Evolutionary conservation across 2,888 invertebrate species (phyloP).

Genomic region (Julus scanicus): DNA sequence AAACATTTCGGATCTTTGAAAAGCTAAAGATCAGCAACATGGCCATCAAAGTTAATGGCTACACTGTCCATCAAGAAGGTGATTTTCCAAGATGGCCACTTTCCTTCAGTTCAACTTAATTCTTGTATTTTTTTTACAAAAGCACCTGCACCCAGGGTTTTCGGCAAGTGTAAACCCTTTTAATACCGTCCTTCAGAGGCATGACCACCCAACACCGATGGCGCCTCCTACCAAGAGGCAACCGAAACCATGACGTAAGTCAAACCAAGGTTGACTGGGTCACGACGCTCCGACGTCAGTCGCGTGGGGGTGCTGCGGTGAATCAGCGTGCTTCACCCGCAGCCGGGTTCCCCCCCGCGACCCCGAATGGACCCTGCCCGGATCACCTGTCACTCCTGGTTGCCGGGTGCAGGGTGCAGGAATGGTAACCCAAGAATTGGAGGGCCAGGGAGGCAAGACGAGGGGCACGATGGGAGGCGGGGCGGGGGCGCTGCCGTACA

Average conservation of each 20-base stretch:
- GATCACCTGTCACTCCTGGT: constrained; percentile 10
- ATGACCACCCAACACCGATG: not conserved
- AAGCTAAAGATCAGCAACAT: no score
- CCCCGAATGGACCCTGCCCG: not conserved
- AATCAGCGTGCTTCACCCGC: constrained; percentile 11
- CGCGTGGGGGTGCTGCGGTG: not conserved
- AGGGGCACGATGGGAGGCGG: not conserved
- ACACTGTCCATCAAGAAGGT: no score
- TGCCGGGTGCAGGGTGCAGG: no score
- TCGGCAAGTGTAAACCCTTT: not conserved
- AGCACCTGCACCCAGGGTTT: not conserved
- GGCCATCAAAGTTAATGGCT: no score
- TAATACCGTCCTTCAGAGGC: not conserved
- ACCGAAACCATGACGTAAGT: not conserved
- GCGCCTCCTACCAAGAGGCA: not conserved
- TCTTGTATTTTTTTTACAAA: not conserved
- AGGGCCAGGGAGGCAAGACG: not conserved
- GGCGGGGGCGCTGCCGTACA: not conserved
- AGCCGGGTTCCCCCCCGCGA: not conserved
- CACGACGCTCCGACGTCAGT: not conserved
- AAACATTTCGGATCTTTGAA: no score
- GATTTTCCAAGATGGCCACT: no score
- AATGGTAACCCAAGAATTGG: not conserved
- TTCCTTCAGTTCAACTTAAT: no score
- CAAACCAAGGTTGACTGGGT: not conserved